Evolutionary conservation across 2,113 vertebrate species (phyloP).

Genomic region (Chaetura pelagica): DNA sequence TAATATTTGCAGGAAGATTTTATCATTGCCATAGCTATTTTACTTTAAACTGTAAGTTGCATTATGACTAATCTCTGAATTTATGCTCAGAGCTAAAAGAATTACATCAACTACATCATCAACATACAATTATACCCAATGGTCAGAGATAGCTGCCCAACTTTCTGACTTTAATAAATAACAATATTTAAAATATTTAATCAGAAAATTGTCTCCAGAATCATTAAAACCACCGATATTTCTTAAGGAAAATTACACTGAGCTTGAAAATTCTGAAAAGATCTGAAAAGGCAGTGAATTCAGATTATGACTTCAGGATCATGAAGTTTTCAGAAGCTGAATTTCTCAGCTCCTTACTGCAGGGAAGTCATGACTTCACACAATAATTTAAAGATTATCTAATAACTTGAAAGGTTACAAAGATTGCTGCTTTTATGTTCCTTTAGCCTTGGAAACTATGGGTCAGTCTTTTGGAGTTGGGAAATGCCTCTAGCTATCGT

Average conservation of each 20-base stretch:
- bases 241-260: not conserved
- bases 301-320: not conserved
- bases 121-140: not conserved
- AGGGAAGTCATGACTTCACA: not conserved
- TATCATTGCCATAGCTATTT: not conserved
- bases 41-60: not conserved
- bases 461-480: not conserved
- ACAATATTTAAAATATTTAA: not conserved
- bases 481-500: not conserved
- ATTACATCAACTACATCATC: not conserved
- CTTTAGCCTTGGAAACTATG: not conserved
- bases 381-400: not conserved
- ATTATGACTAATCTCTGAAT: not conserved
- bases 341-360: not conserved
- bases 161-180: not conserved
- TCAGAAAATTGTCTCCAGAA: not conserved
- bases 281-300: not conserved
- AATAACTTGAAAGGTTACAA: not conserved
- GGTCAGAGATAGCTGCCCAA: not conserved
- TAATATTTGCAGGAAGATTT: not conserved
- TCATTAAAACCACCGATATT: not conserved
- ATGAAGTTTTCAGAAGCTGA: not conserved
- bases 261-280: not conserved
- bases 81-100: not conserved
- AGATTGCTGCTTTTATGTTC: not conserved